Percentiles rank a stretch among this genome's conserved stretches.
Evolutionary conservation across 1,140 invertebrate genomes (phyloP).

Genomic region (Odontomachus brunneus): DNA sequence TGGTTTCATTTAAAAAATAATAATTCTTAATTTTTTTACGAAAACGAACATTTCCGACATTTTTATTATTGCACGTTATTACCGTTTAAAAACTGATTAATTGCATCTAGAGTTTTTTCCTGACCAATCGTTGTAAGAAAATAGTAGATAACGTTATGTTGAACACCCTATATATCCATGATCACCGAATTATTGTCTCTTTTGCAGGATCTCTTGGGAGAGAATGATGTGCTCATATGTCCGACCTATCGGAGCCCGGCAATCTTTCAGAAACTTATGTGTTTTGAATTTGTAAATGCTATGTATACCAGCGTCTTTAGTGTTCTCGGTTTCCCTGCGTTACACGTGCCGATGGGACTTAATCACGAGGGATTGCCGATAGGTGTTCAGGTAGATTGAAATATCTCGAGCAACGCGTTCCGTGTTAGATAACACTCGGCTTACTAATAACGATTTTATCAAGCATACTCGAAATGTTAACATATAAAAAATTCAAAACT

Average conservation of each 20-base stretch:
- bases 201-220: slow-evolving; percentile 86
- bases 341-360: slow-evolving; percentile 90
- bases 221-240: slow-evolving; percentile 91
- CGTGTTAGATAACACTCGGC: background rate
- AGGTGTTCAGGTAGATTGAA: slow-evolving; percentile 88
- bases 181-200: too few relatives aligned
- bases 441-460: background rate
- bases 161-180: too few relatives aligned
- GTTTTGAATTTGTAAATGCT: slow-evolving; percentile 86
- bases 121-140: too few relatives aligned
- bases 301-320: slow-evolving; percentile 92
- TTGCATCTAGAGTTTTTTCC: too few relatives aligned
- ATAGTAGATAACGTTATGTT: too few relatives aligned
- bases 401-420: background rate
- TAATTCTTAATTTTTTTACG: too few relatives aligned
- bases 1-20: too few relatives aligned
- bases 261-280: slow-evolving; percentile 87
- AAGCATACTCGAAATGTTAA: too few relatives aligned
- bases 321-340: slow-evolving; percentile 90
- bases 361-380: slow-evolving; percentile 89
- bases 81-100: too few relatives aligned
- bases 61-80: too few relatives aligned
- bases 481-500: slow-evolving; percentile 16
- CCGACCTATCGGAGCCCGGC: slow-evolving; percentile 89
- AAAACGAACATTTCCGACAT: too few relatives aligned